Conservation (phyloP, 1,140 invertebrate genomes). For the Zaprionus gabonicus region DNA sequence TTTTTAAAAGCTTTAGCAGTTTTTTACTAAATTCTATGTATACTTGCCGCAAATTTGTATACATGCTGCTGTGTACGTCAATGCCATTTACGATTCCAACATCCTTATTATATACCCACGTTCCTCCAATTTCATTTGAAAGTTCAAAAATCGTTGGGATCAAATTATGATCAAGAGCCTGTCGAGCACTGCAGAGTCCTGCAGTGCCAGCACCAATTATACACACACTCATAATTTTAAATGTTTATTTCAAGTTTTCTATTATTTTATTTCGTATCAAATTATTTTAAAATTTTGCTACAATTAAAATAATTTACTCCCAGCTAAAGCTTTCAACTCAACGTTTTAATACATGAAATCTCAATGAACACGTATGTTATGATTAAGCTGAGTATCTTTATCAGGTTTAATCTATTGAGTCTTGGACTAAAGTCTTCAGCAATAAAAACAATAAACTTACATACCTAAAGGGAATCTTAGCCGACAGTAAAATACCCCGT, state of each 20-base stretch:
- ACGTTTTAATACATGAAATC: not conserved
- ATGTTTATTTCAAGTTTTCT: not conserved
- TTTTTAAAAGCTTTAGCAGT: not conserved
- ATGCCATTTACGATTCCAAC: slow-evolving; percentile 89
- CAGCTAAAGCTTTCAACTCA: not conserved
- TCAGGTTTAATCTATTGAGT: slow-evolving; percentile 1
- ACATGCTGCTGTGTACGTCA: slow-evolving; percentile 95
- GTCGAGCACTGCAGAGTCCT: slow-evolving; percentile 89
- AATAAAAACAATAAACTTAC: not conserved
- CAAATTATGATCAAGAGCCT: slow-evolving; percentile 86
- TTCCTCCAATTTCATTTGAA: slow-evolving; percentile 91
- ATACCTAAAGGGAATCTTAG: not conserved
- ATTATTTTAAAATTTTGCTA: not conserved
- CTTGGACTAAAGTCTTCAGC: not conserved
- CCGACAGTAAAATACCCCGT: not conserved
- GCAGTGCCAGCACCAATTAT: slow-evolving; percentile 92
- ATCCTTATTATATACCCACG: slow-evolving; percentile 93
- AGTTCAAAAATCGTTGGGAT: slow-evolving; percentile 91
- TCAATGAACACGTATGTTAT: not conserved
- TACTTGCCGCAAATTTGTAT: slow-evolving; percentile 85
- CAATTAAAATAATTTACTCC: not conserved
- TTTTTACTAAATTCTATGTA: not conserved
- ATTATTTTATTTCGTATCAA: not conserved
- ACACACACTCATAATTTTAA: slow-evolving; percentile 55
- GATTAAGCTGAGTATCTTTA: not conserved